These are phyloP conservation scores for Grammomys dolichurus DNA, from an alignment of 2,113 vertebrate genomes.

Conservation along the genomic window DNA sequence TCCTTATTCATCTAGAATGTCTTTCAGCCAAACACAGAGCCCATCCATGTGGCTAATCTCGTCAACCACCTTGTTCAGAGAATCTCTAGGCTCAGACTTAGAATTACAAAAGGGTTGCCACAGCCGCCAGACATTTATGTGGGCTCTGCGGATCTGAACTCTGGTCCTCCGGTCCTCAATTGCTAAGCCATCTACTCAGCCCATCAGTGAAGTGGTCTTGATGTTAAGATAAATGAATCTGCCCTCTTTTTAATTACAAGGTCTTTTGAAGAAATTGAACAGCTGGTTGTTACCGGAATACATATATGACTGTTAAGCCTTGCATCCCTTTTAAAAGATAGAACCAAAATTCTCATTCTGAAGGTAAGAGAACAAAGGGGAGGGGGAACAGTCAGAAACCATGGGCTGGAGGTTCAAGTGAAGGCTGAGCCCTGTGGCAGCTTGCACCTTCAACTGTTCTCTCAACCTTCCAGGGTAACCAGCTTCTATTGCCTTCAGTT, in stretches of 20 bases:
- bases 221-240: not conserved
- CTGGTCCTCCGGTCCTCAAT: not conserved
- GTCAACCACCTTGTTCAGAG: not conserved
- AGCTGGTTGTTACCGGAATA: not conserved
- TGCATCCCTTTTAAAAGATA: conserved; percentile 40
- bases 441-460: not conserved
- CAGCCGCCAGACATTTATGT: not conserved
- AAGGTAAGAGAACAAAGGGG: conserved; percentile 58
- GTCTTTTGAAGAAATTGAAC: conserved; percentile 25
- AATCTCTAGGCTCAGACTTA: not conserved
- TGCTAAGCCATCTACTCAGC: not conserved
- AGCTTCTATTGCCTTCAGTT: not conserved
- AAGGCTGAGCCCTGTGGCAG: not conserved
- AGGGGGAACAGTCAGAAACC: not conserved
- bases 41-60: not conserved
- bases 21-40: not conserved
- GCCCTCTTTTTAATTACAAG: conserved; percentile 29
- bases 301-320: not conserved
- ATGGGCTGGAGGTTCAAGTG: not conserved
- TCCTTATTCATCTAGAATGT: not conserved
- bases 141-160: not conserved
- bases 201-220: not conserved
- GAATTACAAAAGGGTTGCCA: not conserved
- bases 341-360: not conserved
- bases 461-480: fast-evolving